phyloP scores from a whole-genome alignment of 2,797 vertebrate genomes.

The Melanotaenia maccullochi region DNA sequence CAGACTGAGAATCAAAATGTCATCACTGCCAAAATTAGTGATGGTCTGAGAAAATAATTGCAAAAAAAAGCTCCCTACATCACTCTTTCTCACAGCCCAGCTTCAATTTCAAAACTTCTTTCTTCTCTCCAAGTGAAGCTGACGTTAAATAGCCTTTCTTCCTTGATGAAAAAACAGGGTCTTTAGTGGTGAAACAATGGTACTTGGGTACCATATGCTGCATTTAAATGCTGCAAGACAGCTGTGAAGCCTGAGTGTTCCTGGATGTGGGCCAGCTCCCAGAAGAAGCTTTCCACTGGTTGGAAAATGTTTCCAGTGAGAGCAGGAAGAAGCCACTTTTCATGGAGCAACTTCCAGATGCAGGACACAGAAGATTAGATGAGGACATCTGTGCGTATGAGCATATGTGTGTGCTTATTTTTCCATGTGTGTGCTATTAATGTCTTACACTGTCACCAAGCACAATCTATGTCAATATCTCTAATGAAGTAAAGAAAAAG shows the following conservation, averaged over 20 bases:
- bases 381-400: slow-evolving; percentile 46
- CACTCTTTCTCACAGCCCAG: slow-evolving; percentile 60
- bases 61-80: slow-evolving; percentile 41
- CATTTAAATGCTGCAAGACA: slow-evolving; percentile 84
- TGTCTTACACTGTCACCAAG: slow-evolving; percentile 35
- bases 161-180: slow-evolving; percentile 78
- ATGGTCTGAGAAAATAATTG: slow-evolving; percentile 72
- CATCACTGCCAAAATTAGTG: slow-evolving; percentile 84
- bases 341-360: slow-evolving; percentile 85
- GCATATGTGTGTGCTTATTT: slow-evolving; percentile 38
- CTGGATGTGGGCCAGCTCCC: slow-evolving; percentile 85
- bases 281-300: slow-evolving; percentile 81
- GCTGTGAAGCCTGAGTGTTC: slow-evolving; percentile 84
- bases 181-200: slow-evolving; percentile 85
- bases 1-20: slow-evolving; percentile 85
- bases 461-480: slow-evolving; percentile 40
- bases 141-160: slow-evolving; percentile 79
- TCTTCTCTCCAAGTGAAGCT: slow-evolving; percentile 67
- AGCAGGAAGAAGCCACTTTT: slow-evolving; percentile 86
- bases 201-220: slow-evolving; percentile 86
- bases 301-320: slow-evolving; percentile 84
- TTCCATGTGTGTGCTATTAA: slow-evolving; percentile 61
- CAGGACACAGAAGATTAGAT: slow-evolving; percentile 72
- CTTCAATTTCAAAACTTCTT: slow-evolving; percentile 65
- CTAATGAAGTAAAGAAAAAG: slow-evolving; percentile 54